These are phyloP conservation scores for Thalassaphorura encarpata DNA, from an alignment of 1,140 invertebrate genomes.

Conservation along the genomic window DNA sequence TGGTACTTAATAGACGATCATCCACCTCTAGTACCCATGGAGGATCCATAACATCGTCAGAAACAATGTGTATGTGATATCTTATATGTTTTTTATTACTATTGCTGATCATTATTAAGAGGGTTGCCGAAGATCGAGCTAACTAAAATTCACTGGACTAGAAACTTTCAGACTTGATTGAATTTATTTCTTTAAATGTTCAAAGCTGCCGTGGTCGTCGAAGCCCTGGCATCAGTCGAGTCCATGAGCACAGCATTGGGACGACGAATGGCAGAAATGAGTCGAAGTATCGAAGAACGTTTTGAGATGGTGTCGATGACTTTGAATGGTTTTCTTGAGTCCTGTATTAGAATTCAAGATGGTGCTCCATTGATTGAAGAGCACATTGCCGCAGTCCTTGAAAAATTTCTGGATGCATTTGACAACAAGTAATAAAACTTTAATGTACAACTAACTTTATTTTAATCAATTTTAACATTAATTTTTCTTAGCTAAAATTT, in stretches of 20 bases:
- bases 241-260: conserved; percentile 23
- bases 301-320: conserved; percentile 29
- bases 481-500: neutral
- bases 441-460: neutral
- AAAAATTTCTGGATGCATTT: conserved; percentile 21
- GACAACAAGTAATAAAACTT: conserved; percentile 26
- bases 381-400: conserved; percentile 19
- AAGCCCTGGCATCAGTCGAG: conserved; percentile 28
- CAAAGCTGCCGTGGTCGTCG: conserved; percentile 22
- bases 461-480: too few relatives aligned
- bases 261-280: conserved; percentile 20
- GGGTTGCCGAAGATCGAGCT: too few relatives aligned
- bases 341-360: conserved; percentile 27
- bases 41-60: conserved; percentile 6
- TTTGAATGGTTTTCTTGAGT: conserved; percentile 28
- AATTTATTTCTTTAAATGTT: neutral
- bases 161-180: neutral
- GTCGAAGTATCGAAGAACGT: conserved; percentile 21
- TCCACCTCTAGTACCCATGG: neutral
- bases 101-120: neutral
- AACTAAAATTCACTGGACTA: too few relatives aligned
- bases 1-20: too few relatives aligned
- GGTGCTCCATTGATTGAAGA: conserved; percentile 23
- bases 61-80: conserved; percentile 18
- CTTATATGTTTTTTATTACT: neutral